Base-by-base conservation (phyloP, 2,113 vertebrate genomes). In the Garra rufa region DNA sequence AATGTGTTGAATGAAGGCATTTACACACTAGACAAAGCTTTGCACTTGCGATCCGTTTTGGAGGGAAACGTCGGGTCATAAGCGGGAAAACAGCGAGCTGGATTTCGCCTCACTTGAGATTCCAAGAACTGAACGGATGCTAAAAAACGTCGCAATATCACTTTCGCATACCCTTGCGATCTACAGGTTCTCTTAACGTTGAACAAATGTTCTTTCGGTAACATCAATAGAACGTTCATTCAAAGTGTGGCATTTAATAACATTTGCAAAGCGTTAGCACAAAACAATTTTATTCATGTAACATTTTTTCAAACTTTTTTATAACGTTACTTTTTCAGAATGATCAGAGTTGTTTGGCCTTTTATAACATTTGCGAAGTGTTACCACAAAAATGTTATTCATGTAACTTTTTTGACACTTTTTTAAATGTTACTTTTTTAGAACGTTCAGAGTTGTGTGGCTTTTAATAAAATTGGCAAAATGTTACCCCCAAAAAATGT, bases 11-110 rank as follows among this genome's bases (percentile, higher is more conserved):
- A 65, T 44, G 43, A 44, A 71, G 11, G 21, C 38, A 21, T 71
- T 71, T 71, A 71, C 69, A 71, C 38, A 44, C 69, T 71, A 43
- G 21, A 71, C 9, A 43, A 71, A n/a, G 69, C 38, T 21, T 55
- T 43, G 69, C 3, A 9, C 9, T 67, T 10, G 30, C 13, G 1
- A 63, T 63, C 59, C 26, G 26, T 63, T 7, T 28, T 17, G 65
- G 30, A 69, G 30, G 63, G 63, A 67, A 67, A 38, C 15, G 17
- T n/a, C 9, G 34, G 67, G 19, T 70, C 67, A 71, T 14, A 43
- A 43, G 38, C 38, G 10, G 67, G 67, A 13, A 41, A 13, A 24
- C n/a, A 30, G 59, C 14, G 1, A 30, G 17, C 6, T 28, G 24
- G 14, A 65, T 65, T 65, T 57, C 6, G 57, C 57, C 57, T 61